Percentiles rank a stretch among this genome's conserved stretches.
These are phyloP conservation scores for Abramis brama DNA, from an alignment of 2,113 vertebrate genomes.

Conservation along the genomic window DNA sequence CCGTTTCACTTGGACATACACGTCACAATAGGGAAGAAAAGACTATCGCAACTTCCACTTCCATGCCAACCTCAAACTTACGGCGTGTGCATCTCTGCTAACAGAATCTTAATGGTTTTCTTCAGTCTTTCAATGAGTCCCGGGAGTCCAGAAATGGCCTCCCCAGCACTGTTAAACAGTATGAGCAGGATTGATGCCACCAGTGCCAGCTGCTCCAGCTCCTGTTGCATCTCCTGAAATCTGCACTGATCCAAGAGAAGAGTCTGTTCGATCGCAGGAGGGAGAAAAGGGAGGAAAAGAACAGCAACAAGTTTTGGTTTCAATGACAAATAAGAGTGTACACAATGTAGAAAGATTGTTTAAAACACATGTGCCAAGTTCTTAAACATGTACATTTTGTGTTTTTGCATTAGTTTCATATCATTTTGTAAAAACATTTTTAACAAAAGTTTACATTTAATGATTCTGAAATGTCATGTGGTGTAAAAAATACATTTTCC, in stretches of 20 bases:
- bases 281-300: not conserved
- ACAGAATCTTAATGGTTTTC: slow-evolving; percentile 79
- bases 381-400: not conserved
- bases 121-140: slow-evolving; percentile 86
- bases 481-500: no score
- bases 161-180: slow-evolving; percentile 82
- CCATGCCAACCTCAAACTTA: slow-evolving; percentile 73
- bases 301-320: not conserved
- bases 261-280: slow-evolving; percentile 72
- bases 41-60: no score
- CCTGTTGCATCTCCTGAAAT: slow-evolving; percentile 89
- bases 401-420: not conserved
- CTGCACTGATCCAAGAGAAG: slow-evolving; percentile 91
- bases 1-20: no score
- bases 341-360: not conserved
- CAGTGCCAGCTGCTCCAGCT: slow-evolving; percentile 79
- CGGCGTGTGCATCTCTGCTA: slow-evolving; percentile 83
- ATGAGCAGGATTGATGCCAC: slow-evolving; percentile 86
- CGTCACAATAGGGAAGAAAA: no score
- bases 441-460: not conserved
- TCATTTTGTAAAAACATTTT: not conserved
- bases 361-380: not conserved
- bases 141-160: slow-evolving; percentile 79
- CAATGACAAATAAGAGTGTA: no score
- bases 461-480: not conserved